A percentile compares a stretch with the other conserved stretches of the same genome.
Conservation (phyloP, 1,140 invertebrate species). For the Chironomus striatipennis region DNA sequence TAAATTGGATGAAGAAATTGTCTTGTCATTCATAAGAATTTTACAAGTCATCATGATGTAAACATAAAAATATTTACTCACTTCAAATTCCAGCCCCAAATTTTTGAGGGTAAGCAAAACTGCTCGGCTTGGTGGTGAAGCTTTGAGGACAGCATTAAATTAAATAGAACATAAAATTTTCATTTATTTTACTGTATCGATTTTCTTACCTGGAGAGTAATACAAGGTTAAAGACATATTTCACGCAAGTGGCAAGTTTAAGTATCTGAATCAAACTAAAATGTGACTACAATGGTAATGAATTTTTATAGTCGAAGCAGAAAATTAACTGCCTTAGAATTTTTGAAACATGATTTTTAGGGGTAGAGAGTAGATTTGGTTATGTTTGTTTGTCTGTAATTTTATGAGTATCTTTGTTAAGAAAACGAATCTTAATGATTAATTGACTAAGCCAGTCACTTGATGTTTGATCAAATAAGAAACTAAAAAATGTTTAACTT, state of each 20-base stretch:
- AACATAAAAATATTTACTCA: background rate
- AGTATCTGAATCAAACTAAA: background rate
- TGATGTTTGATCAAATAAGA: too few relatives aligned
- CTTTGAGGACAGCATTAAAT: conserved; percentile 44
- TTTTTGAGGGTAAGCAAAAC: conserved; percentile 29
- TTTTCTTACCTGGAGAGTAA: background rate
- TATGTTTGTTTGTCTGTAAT: background rate
- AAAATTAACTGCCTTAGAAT: too few relatives aligned
- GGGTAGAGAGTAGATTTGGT: background rate
- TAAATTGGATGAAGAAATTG: too few relatives aligned
- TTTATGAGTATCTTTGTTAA: background rate
- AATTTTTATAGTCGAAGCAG: background rate
- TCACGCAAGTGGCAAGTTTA: background rate
- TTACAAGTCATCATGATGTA: background rate
- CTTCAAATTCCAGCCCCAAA: conserved; percentile 27
- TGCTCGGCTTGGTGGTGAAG: conserved; percentile 28
- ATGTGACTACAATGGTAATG: background rate
- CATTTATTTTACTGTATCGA: background rate
- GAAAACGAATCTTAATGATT: background rate
- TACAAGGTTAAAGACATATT: conserved; percentile 4
- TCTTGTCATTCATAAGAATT: too few relatives aligned
- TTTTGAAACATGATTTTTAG: background rate
- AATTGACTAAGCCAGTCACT: too few relatives aligned
- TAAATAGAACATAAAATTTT: conserved; percentile 37
- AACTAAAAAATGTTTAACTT: too few relatives aligned